These are phyloP conservation scores for Meiosimyza decipiens DNA, from an alignment of 2,888 invertebrate genomes.

Conservation along the genomic window DNA sequence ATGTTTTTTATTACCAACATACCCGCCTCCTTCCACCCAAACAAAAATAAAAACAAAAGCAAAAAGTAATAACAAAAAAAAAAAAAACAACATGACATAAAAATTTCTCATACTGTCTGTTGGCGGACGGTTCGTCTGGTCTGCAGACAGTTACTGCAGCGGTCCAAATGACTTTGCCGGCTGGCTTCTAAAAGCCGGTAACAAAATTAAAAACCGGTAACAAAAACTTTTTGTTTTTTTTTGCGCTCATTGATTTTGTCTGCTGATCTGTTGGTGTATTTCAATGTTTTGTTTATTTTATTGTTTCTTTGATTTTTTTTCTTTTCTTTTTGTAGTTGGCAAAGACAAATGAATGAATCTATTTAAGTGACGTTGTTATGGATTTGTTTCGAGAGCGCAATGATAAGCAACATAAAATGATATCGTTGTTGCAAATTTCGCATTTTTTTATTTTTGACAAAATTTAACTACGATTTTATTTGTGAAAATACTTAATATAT, in stretches of 20 bases:
- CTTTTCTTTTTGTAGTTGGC: neutral
- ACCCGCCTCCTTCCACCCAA: conserved; percentile 19
- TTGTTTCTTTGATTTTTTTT: neutral
- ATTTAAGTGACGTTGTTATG: conserved; percentile 15
- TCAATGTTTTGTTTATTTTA: conserved; percentile 5
- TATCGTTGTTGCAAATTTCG: too few relatives aligned
- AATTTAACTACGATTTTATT: too few relatives aligned
- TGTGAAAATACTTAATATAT: too few relatives aligned
- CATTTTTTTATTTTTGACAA: too few relatives aligned
- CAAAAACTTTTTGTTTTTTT: conserved; percentile 7
- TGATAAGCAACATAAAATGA: too few relatives aligned
- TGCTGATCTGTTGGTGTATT: conserved; percentile 3
- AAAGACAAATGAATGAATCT: conserved; percentile 34
- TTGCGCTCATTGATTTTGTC: conserved; percentile 34
- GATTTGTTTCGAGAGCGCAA: neutral
- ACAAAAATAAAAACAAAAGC: neutral
- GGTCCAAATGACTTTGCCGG: conserved; percentile 28
- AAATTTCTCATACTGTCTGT: conserved; percentile 23
- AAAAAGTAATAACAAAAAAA: neutral
- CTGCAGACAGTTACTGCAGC: neutral
- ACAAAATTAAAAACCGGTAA: conserved; percentile 29
- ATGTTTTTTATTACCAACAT: neutral
- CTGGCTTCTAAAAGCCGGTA: conserved; percentile 36
- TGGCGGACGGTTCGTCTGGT: conserved; percentile 14
- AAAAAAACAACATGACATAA: neutral